A percentile compares a stretch with the other conserved stretches of the same genome.
phyloP scores from a whole-genome alignment of 2,113 vertebrate genomes.

The Pao palembangensis region DNA sequence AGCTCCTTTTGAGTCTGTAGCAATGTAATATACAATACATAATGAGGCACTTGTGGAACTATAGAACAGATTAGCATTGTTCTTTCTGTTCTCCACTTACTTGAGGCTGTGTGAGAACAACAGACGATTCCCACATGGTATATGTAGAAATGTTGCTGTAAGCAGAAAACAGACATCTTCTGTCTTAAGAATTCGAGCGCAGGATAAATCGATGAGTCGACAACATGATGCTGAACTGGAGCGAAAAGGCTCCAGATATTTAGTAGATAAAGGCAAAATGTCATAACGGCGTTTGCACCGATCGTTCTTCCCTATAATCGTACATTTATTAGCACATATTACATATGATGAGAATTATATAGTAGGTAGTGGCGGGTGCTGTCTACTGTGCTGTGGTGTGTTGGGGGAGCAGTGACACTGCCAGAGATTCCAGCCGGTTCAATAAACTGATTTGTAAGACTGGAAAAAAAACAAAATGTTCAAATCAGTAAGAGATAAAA shows the following conservation, averaged over 20 bases:
- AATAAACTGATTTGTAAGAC: too few species aligned
- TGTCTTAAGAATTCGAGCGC: slow-evolving; percentile 34
- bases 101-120: slow-evolving; percentile 23
- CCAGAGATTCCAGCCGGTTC: background rate
- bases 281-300: background rate
- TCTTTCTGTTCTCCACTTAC: slow-evolving; percentile 29
- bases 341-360: too few species aligned
- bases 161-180: slow-evolving; percentile 38
- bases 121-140: slow-evolving; percentile 46
- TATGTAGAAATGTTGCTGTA: slow-evolving; percentile 49
- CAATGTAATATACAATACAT: background rate
- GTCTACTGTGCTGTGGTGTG: background rate
- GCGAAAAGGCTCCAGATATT: slow-evolving; percentile 27
- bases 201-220: slow-evolving; percentile 52
- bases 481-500: too few species aligned
- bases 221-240: background rate
- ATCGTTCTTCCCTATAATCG: too few species aligned
- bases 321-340: too few species aligned
- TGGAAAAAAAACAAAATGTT: too few species aligned
- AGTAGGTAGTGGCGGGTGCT: too few species aligned
- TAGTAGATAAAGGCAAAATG: background rate
- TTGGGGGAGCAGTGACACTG: background rate
- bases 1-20: slow-evolving; percentile 14
- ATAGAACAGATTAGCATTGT: slow-evolving; percentile 30
- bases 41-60: slow-evolving; percentile 2